These are phyloP conservation scores for Protodeltote pygarga DNA, from an alignment of 2,888 invertebrate species.

Conservation along the genomic window DNA sequence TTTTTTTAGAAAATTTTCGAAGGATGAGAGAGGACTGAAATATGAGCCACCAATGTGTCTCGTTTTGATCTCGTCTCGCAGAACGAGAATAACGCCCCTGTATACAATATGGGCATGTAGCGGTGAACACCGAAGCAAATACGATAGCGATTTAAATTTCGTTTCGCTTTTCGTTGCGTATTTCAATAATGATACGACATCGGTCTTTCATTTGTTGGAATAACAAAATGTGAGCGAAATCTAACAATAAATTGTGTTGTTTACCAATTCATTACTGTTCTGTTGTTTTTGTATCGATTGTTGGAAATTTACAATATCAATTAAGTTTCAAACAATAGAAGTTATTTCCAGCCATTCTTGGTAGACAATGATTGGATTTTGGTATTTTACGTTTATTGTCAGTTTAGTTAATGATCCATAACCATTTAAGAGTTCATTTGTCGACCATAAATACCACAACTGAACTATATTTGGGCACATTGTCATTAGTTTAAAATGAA, in stretches of 20 bases:
- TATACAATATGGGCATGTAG: constrained; percentile 31
- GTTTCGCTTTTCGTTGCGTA: constrained; percentile 33
- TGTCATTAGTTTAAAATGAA: too few species aligned
- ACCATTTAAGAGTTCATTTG: too few species aligned
- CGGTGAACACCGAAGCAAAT: constrained; percentile 21
- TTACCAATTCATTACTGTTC: constrained; percentile 25
- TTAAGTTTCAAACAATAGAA: neutral
- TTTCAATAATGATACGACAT: constrained; percentile 32
- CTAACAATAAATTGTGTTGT: constrained; percentile 5
- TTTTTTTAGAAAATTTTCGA: too few species aligned
- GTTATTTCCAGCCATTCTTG: neutral
- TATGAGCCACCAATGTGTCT: too few species aligned
- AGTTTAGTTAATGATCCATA: too few species aligned
- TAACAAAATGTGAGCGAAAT: constrained; percentile 25
- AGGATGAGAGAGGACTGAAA: too few species aligned
- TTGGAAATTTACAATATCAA: neutral
- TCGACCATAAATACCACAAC: too few species aligned
- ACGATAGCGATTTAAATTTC: constrained; percentile 42
- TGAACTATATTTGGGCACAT: too few species aligned
- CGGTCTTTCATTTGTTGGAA: constrained; percentile 20
- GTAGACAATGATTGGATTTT: neutral
- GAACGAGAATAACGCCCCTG: too few species aligned
- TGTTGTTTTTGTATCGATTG: constrained; percentile 3
- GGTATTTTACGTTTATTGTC: too few species aligned
- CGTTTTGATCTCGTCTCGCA: too few species aligned